Conservation (phyloP, 1,140 invertebrate species). For the Caenorhabditis tropicalis region DNA sequence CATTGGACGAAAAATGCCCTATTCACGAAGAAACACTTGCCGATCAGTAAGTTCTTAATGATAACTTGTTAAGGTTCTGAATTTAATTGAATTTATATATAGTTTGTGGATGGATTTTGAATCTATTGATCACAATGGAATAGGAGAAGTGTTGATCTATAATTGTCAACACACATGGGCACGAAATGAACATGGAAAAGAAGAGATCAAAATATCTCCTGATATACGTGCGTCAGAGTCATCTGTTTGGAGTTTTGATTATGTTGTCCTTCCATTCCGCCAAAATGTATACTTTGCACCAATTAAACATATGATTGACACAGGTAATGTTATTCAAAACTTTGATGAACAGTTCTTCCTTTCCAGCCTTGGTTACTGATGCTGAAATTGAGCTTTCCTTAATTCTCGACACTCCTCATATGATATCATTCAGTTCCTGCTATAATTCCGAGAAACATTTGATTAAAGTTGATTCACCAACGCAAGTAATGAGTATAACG, state of each 20-base stretch:
- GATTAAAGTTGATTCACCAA: neutral
- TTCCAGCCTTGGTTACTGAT: neutral
- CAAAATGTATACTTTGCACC: neutral
- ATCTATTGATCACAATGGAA: neutral
- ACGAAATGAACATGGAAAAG: neutral
- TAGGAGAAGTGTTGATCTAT: neutral
- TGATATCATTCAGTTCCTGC: neutral
- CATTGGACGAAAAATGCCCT: neutral
- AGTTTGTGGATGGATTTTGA: neutral
- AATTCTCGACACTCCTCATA: neutral
- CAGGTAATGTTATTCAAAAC: neutral
- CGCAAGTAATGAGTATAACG: neutral
- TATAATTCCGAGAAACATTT: neutral
- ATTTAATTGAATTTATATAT: too few species aligned
- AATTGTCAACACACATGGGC: neutral
- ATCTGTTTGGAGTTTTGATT: neutral
- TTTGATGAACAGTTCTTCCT: too few species aligned
- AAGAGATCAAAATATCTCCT: neutral
- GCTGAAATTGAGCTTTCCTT: neutral
- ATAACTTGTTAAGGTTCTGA: too few species aligned
- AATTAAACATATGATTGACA: neutral
- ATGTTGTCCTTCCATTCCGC: neutral
- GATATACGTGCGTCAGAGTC: neutral
- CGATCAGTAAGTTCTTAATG: neutral
- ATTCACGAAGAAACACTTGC: neutral